These are phyloP conservation scores for Contarinia nasturtii DNA, from an alignment of 1,140 invertebrate genomes.

Conservation along the genomic window DNA sequence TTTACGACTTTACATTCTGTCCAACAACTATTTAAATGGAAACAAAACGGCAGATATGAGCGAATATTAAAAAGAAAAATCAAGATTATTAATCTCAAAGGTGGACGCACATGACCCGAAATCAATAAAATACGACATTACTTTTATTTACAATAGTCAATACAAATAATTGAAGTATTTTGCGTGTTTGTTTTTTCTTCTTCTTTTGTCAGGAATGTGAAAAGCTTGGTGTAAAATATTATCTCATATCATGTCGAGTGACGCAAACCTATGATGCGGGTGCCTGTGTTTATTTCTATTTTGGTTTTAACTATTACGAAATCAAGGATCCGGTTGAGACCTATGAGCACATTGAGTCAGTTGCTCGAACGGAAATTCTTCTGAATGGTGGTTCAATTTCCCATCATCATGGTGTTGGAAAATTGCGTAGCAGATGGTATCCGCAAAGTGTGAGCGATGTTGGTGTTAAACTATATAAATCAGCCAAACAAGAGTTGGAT, in stretches of 20 bases:
- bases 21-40: neutral
- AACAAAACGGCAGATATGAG: neutral
- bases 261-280: slow-evolving; percentile 94
- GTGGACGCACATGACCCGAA: too few relatives aligned
- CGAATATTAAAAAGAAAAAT: neutral
- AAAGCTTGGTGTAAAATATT: slow-evolving; percentile 34
- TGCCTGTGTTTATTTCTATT: slow-evolving; percentile 96
- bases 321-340: slow-evolving; percentile 49
- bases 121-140: too few relatives aligned
- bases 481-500: slow-evolving; percentile 74
- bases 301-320: slow-evolving; percentile 70
- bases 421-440: slow-evolving; percentile 77
- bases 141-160: too few relatives aligned
- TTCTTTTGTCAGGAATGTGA: slow-evolving; percentile 65
- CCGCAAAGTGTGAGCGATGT: slow-evolving; percentile 48
- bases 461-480: slow-evolving; percentile 52
- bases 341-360: slow-evolving; percentile 67
- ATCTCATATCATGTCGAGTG: slow-evolving; percentile 61
- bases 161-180: too few relatives aligned
- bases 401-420: slow-evolving; percentile 93
- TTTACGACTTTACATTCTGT: too few relatives aligned
- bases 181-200: too few relatives aligned
- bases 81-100: too few relatives aligned
- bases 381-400: slow-evolving; percentile 80
- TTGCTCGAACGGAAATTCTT: slow-evolving; percentile 82